Evolutionary conservation across 1,140 invertebrate genomes (phyloP).

Genomic region (Stegodyphus dumicola): DNA sequence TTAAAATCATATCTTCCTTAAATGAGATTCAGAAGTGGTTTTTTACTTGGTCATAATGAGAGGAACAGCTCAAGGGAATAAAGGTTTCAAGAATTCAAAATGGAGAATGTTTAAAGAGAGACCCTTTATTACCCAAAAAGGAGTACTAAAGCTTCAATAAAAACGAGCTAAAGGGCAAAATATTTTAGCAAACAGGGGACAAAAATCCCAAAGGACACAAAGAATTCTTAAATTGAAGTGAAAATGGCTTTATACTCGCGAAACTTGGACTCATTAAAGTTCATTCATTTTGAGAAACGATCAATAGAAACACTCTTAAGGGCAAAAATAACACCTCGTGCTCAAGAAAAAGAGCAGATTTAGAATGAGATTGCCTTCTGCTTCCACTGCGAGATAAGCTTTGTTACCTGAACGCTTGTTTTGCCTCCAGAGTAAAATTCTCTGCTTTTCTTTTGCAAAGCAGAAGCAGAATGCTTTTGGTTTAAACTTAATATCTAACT

Average conservation of each 20-base stretch:
- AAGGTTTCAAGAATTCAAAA: too few relatives aligned
- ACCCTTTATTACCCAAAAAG: neutral
- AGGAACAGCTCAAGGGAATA: too few relatives aligned
- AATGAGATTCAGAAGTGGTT: too few relatives aligned
- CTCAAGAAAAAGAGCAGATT: slow-evolving; percentile 15
- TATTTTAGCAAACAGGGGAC: slow-evolving; percentile 10
- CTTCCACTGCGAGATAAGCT: neutral
- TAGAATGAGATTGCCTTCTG: slow-evolving; percentile 5
- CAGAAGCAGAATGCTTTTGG: too few relatives aligned
- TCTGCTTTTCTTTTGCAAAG: too few relatives aligned
- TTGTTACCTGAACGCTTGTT: neutral
- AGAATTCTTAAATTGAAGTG: slow-evolving; percentile 26
- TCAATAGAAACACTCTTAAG: slow-evolving; percentile 30
- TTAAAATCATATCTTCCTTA: too few relatives aligned
- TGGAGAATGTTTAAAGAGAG: too few relatives aligned
- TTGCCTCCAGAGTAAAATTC: too few relatives aligned
- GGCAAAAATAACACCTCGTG: slow-evolving; percentile 3
- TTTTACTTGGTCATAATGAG: too few relatives aligned
- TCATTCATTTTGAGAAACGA: slow-evolving; percentile 46
- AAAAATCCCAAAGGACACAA: slow-evolving; percentile 13
- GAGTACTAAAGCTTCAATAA: slow-evolving; percentile 19
- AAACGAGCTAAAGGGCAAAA: slow-evolving; percentile 18
- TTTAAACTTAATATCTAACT: too few relatives aligned
- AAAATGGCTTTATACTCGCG: slow-evolving; percentile 17
- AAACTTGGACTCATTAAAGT: slow-evolving; percentile 42